Evolutionary conservation across 2,888 invertebrate species (phyloP).

Genomic region (Drosophila setosimentum): DNA sequence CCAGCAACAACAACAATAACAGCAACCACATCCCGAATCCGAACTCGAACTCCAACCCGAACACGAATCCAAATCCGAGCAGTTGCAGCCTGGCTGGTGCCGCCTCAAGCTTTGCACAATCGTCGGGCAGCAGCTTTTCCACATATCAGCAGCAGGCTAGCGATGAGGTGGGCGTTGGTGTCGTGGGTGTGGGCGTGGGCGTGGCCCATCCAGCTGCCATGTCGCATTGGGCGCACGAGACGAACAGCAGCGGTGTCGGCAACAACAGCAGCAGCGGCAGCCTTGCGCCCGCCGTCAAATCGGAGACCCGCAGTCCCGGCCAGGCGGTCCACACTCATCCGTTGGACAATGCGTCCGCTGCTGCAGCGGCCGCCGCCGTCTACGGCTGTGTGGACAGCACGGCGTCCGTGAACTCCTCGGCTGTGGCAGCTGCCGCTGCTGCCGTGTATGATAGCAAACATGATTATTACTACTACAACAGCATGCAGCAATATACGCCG

Average conservation of each 20-base stretch:
- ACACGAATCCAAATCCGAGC: conserved; percentile 68
- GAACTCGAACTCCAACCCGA: conserved; percentile 15
- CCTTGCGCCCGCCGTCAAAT: conserved; percentile 87
- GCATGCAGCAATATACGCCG: conserved; percentile 88
- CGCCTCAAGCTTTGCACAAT: conserved; percentile 74
- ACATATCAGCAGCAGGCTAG: conserved; percentile 79
- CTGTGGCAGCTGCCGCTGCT: conserved; percentile 84
- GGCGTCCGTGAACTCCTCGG: conserved; percentile 71
- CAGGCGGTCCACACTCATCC: conserved; percentile 46
- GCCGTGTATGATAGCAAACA: conserved; percentile 87
- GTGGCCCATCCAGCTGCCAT: conserved; percentile 69
- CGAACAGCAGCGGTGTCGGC: not conserved
- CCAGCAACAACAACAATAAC: conserved; percentile 34
- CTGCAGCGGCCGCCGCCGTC: conserved; percentile 38
- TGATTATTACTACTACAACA: conserved; percentile 90
- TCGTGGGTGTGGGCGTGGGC: conserved; percentile 40
- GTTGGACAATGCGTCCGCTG: conserved; percentile 54
- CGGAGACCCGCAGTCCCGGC: conserved; percentile 87
- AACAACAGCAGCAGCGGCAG: conserved; percentile 38
- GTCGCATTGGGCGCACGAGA: conserved; percentile 84
- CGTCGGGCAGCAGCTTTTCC: conserved; percentile 80
- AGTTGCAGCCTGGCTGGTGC: conserved; percentile 66
- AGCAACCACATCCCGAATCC: conserved; percentile 7
- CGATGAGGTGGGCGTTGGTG: conserved; percentile 64
- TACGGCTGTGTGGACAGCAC: conserved; percentile 55